Percentiles rank a stretch among this genome's conserved stretches.
Conservation (phyloP, 2,888 invertebrate species). For the Mythimna ferrago region DNA sequence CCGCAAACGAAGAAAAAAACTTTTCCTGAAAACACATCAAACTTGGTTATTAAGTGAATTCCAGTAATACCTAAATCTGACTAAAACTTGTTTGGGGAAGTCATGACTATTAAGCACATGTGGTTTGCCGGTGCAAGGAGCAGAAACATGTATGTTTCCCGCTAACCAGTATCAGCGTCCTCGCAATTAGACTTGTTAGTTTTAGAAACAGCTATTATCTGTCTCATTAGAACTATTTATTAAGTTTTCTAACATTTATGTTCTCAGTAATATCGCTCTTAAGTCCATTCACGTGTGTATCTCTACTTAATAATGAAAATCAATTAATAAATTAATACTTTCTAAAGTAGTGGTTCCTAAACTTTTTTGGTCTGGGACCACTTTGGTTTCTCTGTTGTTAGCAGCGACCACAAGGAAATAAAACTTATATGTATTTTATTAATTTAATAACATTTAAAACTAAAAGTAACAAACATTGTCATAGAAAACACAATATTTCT, state of each 20-base stretch:
- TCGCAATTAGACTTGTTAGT: neutral
- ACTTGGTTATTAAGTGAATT: neutral
- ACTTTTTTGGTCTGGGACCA: no score
- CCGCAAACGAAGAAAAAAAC: no score
- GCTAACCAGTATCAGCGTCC: neutral
- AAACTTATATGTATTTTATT: no score
- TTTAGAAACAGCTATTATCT: neutral
- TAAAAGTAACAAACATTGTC: no score
- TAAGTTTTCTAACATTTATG: neutral
- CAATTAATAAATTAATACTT: slow-evolving; percentile 17
- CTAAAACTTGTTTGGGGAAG: slow-evolving; percentile 5
- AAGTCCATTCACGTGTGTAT: slow-evolving; percentile 1
- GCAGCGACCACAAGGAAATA: no score
- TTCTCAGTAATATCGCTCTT: neutral
- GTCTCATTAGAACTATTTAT: neutral
- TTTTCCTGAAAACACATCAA: no score
- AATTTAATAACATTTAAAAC: no score
- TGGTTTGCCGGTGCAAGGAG: neutral
- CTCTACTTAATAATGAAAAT: neutral
- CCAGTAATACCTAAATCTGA: neutral
- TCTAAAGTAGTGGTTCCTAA: slow-evolving; percentile 14
- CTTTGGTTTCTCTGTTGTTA: no score
- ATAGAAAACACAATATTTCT: no score
- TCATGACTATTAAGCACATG: neutral
- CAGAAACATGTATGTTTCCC: slow-evolving; percentile 7